phyloP scores from a whole-genome alignment of 1,140 invertebrate genomes.

The Himalopsyche phryganea region DNA sequence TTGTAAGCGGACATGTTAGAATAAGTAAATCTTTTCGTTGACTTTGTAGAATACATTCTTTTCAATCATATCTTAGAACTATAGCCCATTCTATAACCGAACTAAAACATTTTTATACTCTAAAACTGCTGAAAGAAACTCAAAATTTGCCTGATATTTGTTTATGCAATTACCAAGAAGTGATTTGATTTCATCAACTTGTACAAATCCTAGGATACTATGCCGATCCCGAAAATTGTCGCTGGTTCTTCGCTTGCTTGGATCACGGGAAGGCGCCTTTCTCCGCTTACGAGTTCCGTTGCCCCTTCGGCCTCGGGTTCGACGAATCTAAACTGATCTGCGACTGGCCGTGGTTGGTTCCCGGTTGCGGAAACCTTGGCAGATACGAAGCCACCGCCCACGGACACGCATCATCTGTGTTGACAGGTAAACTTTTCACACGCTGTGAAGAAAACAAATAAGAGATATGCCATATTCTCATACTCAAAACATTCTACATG shows the following conservation, averaged over 20 bases:
- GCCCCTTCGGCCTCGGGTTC: constrained; percentile 78
- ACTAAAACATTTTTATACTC: too few relatives aligned
- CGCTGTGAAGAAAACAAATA: too few relatives aligned
- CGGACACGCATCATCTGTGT: constrained; percentile 43
- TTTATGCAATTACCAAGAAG: too few relatives aligned
- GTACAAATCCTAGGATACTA: constrained; percentile 60
- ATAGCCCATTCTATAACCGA: too few relatives aligned
- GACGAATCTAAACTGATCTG: constrained; percentile 69
- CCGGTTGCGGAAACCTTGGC: constrained; percentile 57
- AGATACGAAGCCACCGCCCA: constrained; percentile 48
- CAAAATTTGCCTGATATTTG: too few relatives aligned
- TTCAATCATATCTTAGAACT: too few relatives aligned
- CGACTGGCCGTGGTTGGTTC: constrained; percentile 80
- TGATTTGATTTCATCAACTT: too few relatives aligned
- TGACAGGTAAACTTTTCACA: constrained; percentile 48
- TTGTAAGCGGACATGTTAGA: too few relatives aligned
- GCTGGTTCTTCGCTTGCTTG: constrained; percentile 82
- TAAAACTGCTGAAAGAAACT: too few relatives aligned
- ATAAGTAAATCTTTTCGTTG: too few relatives aligned
- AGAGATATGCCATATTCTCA: too few relatives aligned
- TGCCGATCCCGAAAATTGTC: constrained; percentile 77
- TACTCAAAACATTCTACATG: neutral
- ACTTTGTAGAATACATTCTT: too few relatives aligned
- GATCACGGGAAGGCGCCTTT: constrained; percentile 67
- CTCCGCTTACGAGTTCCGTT: constrained; percentile 77